Evolutionary conservation across 2,797 vertebrate species (phyloP).

Genomic region (Arrhamphus sclerolepis): DNA sequence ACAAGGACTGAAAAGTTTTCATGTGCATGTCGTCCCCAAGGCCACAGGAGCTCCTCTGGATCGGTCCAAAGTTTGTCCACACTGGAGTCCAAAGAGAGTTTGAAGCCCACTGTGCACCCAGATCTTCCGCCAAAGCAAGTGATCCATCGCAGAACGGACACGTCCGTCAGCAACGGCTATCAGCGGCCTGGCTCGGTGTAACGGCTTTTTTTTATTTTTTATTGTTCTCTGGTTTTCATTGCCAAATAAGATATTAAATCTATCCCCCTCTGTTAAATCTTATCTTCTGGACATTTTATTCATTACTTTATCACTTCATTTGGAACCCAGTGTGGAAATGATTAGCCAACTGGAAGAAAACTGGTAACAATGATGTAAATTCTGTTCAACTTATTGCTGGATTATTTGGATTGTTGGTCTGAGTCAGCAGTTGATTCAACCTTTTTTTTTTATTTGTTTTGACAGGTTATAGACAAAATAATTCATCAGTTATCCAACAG

Average conservation of each 20-base stretch:
- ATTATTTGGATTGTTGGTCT: not conserved
- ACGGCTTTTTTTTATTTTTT: conserved; percentile 37
- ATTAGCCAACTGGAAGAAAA: conserved; percentile 6
- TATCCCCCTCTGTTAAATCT: not conserved
- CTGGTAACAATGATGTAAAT: not conserved
- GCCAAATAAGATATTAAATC: no score
- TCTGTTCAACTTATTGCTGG: not conserved
- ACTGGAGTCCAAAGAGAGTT: conserved; percentile 83
- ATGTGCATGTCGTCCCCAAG: conserved; percentile 66
- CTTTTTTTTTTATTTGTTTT: no score
- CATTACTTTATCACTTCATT: not conserved
- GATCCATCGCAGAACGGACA: conserved; percentile 61
- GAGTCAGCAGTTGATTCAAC: conserved; percentile 6
- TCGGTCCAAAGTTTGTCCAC: conserved; percentile 90
- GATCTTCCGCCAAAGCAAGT: conserved; percentile 90
- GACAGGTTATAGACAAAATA: no score
- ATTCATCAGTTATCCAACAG: not conserved
- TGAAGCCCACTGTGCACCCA: conserved; percentile 80
- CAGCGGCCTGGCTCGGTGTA: conserved; percentile 96
- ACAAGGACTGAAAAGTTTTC: conserved; percentile 2
- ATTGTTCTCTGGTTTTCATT: not conserved
- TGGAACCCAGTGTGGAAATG: not conserved
- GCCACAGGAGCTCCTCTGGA: conserved; percentile 87
- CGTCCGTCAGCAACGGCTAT: conserved; percentile 89
- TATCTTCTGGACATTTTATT: not conserved